These are phyloP conservation scores for Globicephala melas DNA, from an alignment of 2,113 vertebrate species.

Conservation along the genomic window DNA sequence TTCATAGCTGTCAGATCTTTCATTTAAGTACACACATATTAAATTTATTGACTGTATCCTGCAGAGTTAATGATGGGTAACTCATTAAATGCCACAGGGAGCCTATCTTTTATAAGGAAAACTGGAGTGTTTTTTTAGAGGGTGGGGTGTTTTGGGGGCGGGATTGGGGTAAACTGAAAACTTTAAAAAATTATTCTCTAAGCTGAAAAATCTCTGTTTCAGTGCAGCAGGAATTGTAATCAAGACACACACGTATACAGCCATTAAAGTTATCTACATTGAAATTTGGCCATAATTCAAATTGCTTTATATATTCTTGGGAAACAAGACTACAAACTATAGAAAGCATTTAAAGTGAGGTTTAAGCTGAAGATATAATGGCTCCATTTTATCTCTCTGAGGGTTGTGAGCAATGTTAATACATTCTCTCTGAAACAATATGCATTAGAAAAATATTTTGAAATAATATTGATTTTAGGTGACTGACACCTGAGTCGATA, in stretches of 20 bases:
- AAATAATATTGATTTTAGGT: constrained; percentile 56
- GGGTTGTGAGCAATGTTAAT: constrained; percentile 20
- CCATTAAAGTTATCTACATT: not conserved
- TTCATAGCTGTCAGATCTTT: constrained; percentile 60
- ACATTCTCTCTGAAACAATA: constrained; percentile 38
- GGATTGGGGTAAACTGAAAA: not conserved
- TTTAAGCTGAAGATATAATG: constrained; percentile 28
- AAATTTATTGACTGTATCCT: constrained; percentile 65
- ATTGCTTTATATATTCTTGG: constrained; percentile 44
- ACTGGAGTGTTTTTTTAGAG: not conserved
- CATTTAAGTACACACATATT: constrained; percentile 55
- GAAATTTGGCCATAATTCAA: constrained; percentile 43
- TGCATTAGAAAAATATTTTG: constrained; percentile 50
- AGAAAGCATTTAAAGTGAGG: constrained; percentile 40
- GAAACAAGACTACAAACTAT: not conserved
- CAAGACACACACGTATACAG: not conserved
- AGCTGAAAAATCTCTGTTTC: constrained; percentile 32
- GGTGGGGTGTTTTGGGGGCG: not conserved
- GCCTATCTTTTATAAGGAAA: constrained; percentile 42
- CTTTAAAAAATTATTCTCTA: not conserved
- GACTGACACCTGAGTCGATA: not conserved
- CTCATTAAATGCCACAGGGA: constrained; percentile 61
- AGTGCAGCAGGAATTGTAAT: not conserved
- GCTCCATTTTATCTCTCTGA: constrained; percentile 36
- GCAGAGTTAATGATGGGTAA: constrained; percentile 60